Conservation (phyloP, 2,113 vertebrate genomes). For the Copsychus sechellarum region DNA sequence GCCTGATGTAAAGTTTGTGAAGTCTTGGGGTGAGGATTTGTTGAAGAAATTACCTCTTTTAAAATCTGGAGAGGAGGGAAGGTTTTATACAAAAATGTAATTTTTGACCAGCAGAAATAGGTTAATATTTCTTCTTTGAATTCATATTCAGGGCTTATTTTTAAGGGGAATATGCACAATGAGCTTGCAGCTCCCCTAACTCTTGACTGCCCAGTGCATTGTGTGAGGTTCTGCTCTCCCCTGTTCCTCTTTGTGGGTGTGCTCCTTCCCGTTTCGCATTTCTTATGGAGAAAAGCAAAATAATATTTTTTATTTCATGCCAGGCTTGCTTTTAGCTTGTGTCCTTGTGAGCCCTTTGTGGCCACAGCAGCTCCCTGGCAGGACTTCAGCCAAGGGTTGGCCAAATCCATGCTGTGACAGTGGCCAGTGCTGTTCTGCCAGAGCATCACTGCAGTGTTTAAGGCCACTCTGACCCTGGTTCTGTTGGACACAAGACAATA, state of each 20-base stretch:
- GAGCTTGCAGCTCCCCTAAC: not conserved
- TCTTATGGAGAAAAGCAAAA: not conserved
- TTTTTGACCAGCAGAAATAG: not conserved
- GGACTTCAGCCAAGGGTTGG: not conserved
- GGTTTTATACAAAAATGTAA: not conserved
- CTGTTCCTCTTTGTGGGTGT: accelerated
- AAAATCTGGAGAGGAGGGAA: not conserved
- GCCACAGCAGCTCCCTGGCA: not conserved
- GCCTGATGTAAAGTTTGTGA: not conserved
- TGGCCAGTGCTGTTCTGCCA: not conserved
- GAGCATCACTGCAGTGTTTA: not conserved
- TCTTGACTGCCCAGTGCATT: not conserved
- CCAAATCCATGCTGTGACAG: accelerated
- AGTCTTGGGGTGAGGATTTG: not conserved
- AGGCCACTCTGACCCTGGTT: not conserved
- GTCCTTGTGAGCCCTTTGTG: not conserved
- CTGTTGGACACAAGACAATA: not conserved
- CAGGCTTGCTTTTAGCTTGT: not conserved
- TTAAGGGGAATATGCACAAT: not conserved
- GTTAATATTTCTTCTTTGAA: not conserved
- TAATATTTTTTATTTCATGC: not conserved
- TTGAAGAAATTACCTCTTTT: not conserved
- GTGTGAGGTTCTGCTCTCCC: not conserved
- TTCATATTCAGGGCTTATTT: not conserved
- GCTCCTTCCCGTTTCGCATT: not conserved